Evolutionary conservation across 2,113 vertebrate genomes (phyloP), one percentile per base, ranked within the genome.

Genomic region (Canis aureus): DNA sequence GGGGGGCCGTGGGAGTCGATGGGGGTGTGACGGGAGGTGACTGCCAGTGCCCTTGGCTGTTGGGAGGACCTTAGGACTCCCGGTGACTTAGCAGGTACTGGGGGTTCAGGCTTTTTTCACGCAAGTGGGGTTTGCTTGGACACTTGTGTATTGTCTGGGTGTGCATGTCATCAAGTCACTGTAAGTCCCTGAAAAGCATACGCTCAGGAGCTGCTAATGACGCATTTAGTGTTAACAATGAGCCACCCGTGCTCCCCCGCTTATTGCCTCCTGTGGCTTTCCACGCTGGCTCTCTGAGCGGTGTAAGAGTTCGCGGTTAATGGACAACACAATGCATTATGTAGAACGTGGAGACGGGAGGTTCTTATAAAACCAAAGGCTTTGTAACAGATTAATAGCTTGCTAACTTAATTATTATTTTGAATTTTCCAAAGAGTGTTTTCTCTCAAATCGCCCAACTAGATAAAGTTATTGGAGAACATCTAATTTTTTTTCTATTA

Each of bases 351-450:
- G 27, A 69, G 10, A 7, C 5, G 3, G 81, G 60, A 96, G 66
- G 69, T 93, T 97, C 4, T 53, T 96, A 79, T 1, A 7, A 95
- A 95, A 96, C 87, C 49, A 78, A 93, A 82, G 95, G 57, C 11
- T 95, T 96, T 96, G 55, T 95, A 76, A 95, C 91, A 96, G 78
- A 51, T 96, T 95, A 96, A 95, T 95, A 69, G 0, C 0, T 84
- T 88, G 49, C 73, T 91, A 79, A 96, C 91, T 97, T 96, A 96
- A 96, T 98, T 92, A 97, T 62, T 62, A 66, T 29, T 66, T 22
- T 67, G 13, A 8, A 43, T 94, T 95, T 95, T 92, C 84, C 66
- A 38, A 81, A 96, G 90, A 74, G 32, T 38, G 17, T 93, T 92
- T 85, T 73, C 88, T 78, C 93, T 94, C 43, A 94, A 95, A 90